Base-by-base conservation (phyloP, 2,888 invertebrate genomes). In the Caenorhabditis sinica region DNA sequence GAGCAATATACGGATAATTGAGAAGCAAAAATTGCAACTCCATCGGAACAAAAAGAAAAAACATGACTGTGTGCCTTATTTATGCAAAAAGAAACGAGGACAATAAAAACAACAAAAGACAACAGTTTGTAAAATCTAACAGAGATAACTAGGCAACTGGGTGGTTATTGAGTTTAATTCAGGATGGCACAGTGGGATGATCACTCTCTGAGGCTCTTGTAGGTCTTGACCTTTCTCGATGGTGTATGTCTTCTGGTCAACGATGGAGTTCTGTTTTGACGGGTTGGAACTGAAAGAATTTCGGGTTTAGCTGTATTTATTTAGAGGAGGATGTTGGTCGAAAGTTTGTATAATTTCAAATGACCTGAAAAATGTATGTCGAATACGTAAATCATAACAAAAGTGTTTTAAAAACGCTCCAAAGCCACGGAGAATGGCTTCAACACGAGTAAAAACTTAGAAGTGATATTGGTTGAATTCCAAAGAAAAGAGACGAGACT, bases 191-290 rank as follows among this genome's bases (percentile, higher is more conserved):
- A 33, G 28, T 56, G 13, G 17, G 8, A 45, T 4, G 13, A 45
- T 68, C 43, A 76, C 30, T 65, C 71, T 45, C 28, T 51, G 25
- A 69, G 43, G 17, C 63, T 77, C 23, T 72, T 79, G 49, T 71
- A 72, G 1, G 71, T 79, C 40, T 79, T 79, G 0, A 49, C 79
- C 49, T 72, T 79, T 72, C 79, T 71, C 23, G 79, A 79, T 65
- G 79, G 79, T 20, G 79, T 79, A 17, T 53, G 36, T 56, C 79
- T 63, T 79, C 71, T 72, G 8, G 40, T 56, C 72, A 79, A 23
- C 23, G 30, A 17, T 20, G 79, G 72, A 63, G 45, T 23, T 43
- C 43, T 65, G 17, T 11, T 15, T 45, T 25, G 56, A 28, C 15
- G 17, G 13, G 8, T 17, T 13, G 63, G 51, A 17, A n/a, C 74